Evolutionary conservation across 2,888 invertebrate species (phyloP), one percentile per base, ranked within the genome.

Genomic region (Harpalus rufipes): DNA sequence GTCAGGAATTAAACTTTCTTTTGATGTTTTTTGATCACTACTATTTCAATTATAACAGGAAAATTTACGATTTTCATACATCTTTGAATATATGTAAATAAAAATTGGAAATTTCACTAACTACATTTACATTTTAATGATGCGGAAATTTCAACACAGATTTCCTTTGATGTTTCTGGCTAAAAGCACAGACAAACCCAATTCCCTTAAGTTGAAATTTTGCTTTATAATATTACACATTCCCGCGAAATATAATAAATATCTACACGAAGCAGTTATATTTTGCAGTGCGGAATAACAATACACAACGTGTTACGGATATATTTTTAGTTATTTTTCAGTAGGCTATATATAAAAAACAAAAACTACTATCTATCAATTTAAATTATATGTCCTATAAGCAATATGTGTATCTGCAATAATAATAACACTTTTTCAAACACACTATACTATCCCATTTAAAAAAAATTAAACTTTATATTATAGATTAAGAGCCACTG

Each of bases 301-400:
- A 51, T 44, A 44, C 6, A 44, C 7, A 44, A 61, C 6, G 6
- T 12, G 86, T 88, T 89, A 92, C 95, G n/a, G n/a, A n/a, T n/a
- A n/a, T n/a, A n/a, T n/a, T n/a, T n/a, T n/a, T n/a, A n/a, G n/a
- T n/a, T n/a, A n/a, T n/a, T n/a, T n/a, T n/a, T n/a, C n/a, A n/a
- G n/a, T n/a, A n/a, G n/a, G n/a, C n/a, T n/a, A n/a, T n/a, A n/a
- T n/a, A n/a, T n/a, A n/a, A n/a, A n/a, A n/a, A n/a, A n/a, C n/a
- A n/a, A n/a, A n/a, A n/a, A n/a, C n/a, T n/a, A n/a, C n/a, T n/a
- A n/a, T n/a, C n/a, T n/a, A n/a, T n/a, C n/a, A n/a, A n/a, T n/a
- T n/a, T n/a, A n/a, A n/a, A n/a, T n/a, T n/a, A n/a, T n/a, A n/a
- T n/a, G n/a, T n/a, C n/a, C n/a, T n/a, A n/a, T n/a, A n/a, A n/a